These are phyloP conservation scores for Epirrita christyi DNA, from an alignment of 2,888 invertebrate genomes.

Conservation along the genomic window DNA sequence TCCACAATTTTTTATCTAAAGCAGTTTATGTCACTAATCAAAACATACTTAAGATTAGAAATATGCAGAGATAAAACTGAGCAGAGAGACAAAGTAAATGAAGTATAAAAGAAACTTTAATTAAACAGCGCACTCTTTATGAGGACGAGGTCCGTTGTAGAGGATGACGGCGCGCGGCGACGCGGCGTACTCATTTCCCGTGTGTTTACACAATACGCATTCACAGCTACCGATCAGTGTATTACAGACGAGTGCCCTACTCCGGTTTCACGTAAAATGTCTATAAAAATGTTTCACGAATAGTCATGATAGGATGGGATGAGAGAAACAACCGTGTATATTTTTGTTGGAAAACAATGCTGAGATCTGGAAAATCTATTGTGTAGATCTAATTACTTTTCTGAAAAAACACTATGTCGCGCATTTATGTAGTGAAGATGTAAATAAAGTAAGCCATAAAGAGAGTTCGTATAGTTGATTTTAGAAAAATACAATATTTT, in stretches of 20 bases:
- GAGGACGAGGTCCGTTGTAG: slow-evolving; percentile 16
- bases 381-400: too few relatives aligned
- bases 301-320: neutral
- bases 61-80: slow-evolving; percentile 34
- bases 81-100: slow-evolving; percentile 29
- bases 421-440: too few relatives aligned
- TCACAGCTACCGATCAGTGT: neutral
- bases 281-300: neutral
- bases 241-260: neutral
- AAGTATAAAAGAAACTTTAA: slow-evolving; percentile 41
- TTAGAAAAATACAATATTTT: too few relatives aligned
- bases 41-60: slow-evolving; percentile 1
- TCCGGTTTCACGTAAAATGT: neutral
- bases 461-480: too few relatives aligned
- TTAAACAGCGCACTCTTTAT: slow-evolving; percentile 37
- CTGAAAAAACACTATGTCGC: too few relatives aligned
- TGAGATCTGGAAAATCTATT: neutral
- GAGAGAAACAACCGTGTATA: neutral
- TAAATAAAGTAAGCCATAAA: too few relatives aligned
- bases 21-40: neutral
- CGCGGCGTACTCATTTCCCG: slow-evolving; percentile 16
- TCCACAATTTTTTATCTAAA: neutral
- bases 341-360: neutral
- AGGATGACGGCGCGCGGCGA: neutral
- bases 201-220: slow-evolving; percentile 11